phyloP scores from a whole-genome alignment of 2,888 invertebrate genomes.

The Apodemia zela region DNA sequence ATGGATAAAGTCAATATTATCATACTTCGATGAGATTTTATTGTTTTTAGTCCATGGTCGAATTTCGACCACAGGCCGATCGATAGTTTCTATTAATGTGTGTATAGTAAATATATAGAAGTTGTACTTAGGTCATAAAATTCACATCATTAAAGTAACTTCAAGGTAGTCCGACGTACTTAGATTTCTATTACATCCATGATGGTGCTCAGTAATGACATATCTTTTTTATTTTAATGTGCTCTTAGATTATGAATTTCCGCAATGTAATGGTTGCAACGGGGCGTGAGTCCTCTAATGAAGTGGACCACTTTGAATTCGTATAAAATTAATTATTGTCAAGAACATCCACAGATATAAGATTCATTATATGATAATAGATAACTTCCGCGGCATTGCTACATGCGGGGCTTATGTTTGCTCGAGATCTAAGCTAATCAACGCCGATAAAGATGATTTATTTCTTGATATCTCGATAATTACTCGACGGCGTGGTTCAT shows the following conservation, averaged over 20 bases:
- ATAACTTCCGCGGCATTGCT: slow-evolving; percentile 5
- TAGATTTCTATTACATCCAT: slow-evolving; percentile 9
- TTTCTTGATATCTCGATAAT: slow-evolving; percentile 16
- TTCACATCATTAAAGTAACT: background rate
- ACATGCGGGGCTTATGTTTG: slow-evolving; percentile 14
- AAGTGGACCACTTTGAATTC: slow-evolving; percentile 4
- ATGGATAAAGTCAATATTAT: too few relatives aligned
- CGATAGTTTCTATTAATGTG: too few relatives aligned
- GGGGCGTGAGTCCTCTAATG: background rate
- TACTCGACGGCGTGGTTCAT: slow-evolving; percentile 3
- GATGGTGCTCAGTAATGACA: background rate
- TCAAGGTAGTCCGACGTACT: slow-evolving; percentile 1
- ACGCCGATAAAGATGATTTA: slow-evolving; percentile 15
- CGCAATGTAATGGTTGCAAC: slow-evolving; percentile 3
- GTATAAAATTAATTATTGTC: slow-evolving; percentile 8
- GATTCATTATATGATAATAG: slow-evolving; percentile 16
- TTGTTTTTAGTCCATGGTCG: too few relatives aligned
- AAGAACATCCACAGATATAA: slow-evolving; percentile 7
- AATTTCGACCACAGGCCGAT: too few relatives aligned
- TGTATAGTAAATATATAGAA: background rate
- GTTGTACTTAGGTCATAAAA: background rate
- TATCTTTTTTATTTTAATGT: slow-evolving; percentile 11
- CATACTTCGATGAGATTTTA: too few relatives aligned
- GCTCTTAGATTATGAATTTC: slow-evolving; percentile 5
- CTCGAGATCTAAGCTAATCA: slow-evolving; percentile 14